A percentile compares a stretch with the other conserved stretches of the same genome.
Evolutionary conservation across 2,113 vertebrate genomes (phyloP).

Genomic region (Harpagus bidentatus): DNA sequence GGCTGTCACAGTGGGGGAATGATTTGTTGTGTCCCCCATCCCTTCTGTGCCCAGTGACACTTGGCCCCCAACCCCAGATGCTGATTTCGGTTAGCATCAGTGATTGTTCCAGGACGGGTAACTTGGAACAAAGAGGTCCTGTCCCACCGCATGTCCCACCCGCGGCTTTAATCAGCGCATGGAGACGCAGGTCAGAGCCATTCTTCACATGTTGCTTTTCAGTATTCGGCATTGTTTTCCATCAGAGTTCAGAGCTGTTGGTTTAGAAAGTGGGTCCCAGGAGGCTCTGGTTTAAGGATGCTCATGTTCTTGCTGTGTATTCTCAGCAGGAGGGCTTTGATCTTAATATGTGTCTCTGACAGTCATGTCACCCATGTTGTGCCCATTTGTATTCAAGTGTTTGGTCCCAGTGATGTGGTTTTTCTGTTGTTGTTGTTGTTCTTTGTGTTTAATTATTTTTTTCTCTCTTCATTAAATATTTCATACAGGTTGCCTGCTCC

Average conservation of each 20-base stretch:
- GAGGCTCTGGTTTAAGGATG: constrained; percentile 19
- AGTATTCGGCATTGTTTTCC: neutral
- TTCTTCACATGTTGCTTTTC: neutral
- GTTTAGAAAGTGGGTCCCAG: constrained; percentile 24
- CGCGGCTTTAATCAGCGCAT: neutral
- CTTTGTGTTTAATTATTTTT: neutral
- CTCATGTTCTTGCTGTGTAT: constrained; percentile 35
- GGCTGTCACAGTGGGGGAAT: neutral
- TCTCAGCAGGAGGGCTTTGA: constrained; percentile 39
- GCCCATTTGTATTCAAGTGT: constrained; percentile 3
- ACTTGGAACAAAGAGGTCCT: neutral
- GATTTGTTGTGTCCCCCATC: neutral
- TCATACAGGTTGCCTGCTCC: constrained; percentile 17
- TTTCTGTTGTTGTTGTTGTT: constrained; percentile 1
- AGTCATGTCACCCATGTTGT: constrained; percentile 9
- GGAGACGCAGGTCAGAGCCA: neutral
- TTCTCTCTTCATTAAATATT: constrained; percentile 8
- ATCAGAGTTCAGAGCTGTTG: neutral
- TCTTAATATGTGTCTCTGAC: neutral
- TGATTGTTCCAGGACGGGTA: neutral
- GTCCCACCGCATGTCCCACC: neutral
- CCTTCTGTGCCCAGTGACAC: neutral
- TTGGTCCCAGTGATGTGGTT: constrained; percentile 3
- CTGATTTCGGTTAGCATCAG: neutral
- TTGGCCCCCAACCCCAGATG: neutral